These are phyloP conservation scores for Gila robusta DNA, from an alignment of 2,797 vertebrate species.

Conservation along the genomic window DNA sequence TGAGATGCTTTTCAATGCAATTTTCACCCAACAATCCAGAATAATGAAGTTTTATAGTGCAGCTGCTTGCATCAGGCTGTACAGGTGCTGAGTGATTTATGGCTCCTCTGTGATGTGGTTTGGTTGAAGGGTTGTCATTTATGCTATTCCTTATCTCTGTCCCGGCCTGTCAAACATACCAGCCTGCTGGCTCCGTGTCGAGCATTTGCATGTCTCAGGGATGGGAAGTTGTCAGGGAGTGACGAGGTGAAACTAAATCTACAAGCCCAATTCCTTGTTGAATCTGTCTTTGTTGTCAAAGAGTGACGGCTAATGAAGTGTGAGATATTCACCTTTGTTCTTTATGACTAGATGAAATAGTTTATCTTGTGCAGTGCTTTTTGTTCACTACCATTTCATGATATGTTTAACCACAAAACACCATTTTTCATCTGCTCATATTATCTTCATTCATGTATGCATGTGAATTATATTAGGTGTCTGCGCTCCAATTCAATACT, in stretches of 20 bases:
- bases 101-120: constrained; percentile 53
- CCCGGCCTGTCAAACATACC: constrained; percentile 65
- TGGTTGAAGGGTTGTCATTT: constrained; percentile 58
- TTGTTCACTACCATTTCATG: neutral
- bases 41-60: constrained; percentile 23
- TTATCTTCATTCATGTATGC: neutral
- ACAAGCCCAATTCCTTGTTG: constrained; percentile 5
- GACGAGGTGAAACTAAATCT: constrained; percentile 42
- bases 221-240: constrained; percentile 49
- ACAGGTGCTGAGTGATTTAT: constrained; percentile 52
- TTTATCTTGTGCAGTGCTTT: constrained; percentile 19
- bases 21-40: neutral
- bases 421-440: neutral
- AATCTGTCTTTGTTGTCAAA: constrained; percentile 27
- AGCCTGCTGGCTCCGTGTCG: constrained; percentile 38
- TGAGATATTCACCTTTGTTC: constrained; percentile 17
- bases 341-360: neutral
- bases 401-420: constrained; percentile 2
- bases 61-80: constrained; percentile 41
- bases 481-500: neutral
- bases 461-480: neutral
- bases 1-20: neutral
- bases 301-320: neutral
- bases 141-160: constrained; percentile 60
- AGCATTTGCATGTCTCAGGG: constrained; percentile 38